A percentile compares a stretch with the other conserved stretches of the same genome.
These are phyloP conservation scores for Anastatus disparis DNA, from an alignment of 1,140 invertebrate species.

Conservation along the genomic window DNA sequence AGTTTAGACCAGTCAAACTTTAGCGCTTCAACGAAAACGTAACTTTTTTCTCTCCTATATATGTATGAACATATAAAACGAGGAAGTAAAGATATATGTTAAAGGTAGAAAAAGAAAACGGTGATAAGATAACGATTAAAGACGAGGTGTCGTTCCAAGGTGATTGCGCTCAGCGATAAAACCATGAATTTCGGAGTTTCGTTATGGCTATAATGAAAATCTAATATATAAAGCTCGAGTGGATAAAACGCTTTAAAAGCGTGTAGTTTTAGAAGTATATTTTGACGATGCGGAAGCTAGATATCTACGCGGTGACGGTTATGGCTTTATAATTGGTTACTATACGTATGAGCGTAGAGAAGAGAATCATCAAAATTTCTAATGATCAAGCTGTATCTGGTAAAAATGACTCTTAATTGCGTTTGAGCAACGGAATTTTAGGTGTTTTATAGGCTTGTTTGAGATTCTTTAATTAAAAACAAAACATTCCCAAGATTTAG, in stretches of 20 bases:
- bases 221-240: no score
- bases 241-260: neutral
- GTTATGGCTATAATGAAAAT: slow-evolving; percentile 16
- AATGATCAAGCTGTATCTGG: neutral
- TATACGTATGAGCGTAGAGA: neutral
- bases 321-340: slow-evolving; percentile 12
- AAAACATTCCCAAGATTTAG: no score
- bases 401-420: neutral
- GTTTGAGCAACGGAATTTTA: no score
- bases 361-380: neutral
- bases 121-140: slow-evolving; percentile 12
- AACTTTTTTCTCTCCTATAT: neutral
- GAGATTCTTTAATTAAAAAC: no score
- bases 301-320: neutral
- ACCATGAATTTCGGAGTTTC: neutral
- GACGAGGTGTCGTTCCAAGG: neutral
- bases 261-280: neutral
- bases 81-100: neutral
- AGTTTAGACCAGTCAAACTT: slow-evolving; percentile 1
- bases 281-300: no score
- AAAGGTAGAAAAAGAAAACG: neutral
- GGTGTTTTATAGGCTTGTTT: no score
- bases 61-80: no score
- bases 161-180: slow-evolving; percentile 10
- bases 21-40: no score